A percentile compares a stretch with the other conserved stretches of the same genome.
These are phyloP conservation scores for Aporophyla lueneburgensis DNA, from an alignment of 2,888 invertebrate species.

Conservation along the genomic window DNA sequence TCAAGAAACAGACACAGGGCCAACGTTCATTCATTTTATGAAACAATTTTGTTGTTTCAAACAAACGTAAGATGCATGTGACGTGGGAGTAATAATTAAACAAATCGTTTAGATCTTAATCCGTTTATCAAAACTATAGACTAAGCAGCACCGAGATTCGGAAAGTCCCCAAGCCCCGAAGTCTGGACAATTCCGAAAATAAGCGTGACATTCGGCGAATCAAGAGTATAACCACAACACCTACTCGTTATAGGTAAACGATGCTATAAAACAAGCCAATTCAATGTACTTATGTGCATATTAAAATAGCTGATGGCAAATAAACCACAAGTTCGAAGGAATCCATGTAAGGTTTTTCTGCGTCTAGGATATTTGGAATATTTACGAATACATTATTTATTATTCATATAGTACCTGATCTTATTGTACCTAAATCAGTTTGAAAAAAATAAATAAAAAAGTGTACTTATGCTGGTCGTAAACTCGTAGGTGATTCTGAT, in stretches of 20 bases:
- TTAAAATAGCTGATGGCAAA: conserved; percentile 24
- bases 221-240: conserved; percentile 2
- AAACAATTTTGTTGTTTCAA: conserved; percentile 3
- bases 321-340: conserved; percentile 19
- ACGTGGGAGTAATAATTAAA: neutral
- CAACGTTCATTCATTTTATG: conserved; percentile 3
- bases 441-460: no score
- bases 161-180: conserved; percentile 17
- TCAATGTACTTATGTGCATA: conserved; percentile 18
- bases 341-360: conserved; percentile 20
- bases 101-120: neutral
- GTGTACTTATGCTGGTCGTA: no score
- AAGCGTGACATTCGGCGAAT: neutral
- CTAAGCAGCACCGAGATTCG: neutral
- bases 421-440: no score
- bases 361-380: neutral
- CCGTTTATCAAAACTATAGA: neutral
- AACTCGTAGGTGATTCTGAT: no score
- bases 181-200: conserved; percentile 19
- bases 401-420: no score
- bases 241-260: conserved; percentile 31
- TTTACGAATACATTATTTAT: neutral
- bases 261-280: conserved; percentile 20
- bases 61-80: neutral
- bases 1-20: conserved; percentile 3